Conservation (phyloP, 2,113 vertebrate species). For the Anolis carolinensis region DNA sequence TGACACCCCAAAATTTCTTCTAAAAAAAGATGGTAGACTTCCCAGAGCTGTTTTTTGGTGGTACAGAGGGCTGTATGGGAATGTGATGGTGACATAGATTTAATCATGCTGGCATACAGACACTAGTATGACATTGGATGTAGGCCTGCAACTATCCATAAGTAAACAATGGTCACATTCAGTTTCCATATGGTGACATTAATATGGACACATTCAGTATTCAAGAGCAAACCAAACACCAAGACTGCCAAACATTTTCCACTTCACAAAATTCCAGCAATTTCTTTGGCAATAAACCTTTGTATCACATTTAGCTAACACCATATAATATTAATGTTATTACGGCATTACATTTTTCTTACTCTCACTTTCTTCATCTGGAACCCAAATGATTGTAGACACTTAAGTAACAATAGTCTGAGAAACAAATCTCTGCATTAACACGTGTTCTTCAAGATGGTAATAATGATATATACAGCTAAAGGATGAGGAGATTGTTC, state of each 20-base stretch:
- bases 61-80: not conserved
- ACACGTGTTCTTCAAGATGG: no score
- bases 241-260: not conserved
- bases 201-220: not conserved
- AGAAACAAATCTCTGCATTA: no score
- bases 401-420: not conserved
- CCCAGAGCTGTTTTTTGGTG: not conserved
- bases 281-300: not conserved
- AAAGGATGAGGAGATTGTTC: no score
- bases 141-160: no score
- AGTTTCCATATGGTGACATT: no score
- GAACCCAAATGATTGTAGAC: not conserved
- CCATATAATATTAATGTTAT: not conserved
- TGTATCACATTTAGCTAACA: not conserved
- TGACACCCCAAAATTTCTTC: not conserved
- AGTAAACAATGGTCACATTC: not conserved
- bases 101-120: not conserved
- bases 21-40: not conserved
- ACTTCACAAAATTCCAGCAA: not conserved
- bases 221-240: not conserved
- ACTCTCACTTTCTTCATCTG: not conserved
- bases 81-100: not conserved
- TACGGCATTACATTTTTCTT: not conserved
- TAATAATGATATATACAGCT: no score
- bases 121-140: not conserved